Evolutionary conservation across 2,797 vertebrate genomes (phyloP), one percentile per base, ranked within the genome.

Genomic region (Anisognathus igniventris): DNA sequence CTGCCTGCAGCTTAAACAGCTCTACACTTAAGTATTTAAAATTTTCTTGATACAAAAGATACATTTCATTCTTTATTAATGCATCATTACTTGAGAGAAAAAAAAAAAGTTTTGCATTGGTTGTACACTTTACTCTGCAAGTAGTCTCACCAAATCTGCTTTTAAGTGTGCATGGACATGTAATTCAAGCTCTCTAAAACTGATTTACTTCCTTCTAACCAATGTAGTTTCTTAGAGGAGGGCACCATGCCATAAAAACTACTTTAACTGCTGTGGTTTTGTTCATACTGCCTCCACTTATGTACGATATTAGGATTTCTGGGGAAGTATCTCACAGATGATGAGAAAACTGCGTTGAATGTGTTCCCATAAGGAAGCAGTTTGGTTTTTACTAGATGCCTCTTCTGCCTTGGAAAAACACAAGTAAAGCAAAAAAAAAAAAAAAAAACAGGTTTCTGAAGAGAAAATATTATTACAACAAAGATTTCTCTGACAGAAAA

Each of bases 1-100:
- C 56, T 96, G 95, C 76, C 88, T 95, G 86, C 75, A 91, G 88
- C 80, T 95, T 73, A 82, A 79, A 94, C 85, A 84, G 83, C 60
- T 91, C 39, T 30, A 39, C 39, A 31, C 8, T 30, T 47, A 72
- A 65, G 20, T 56, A 66, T 77, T 93, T 67, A 50, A 74, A n/a
- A 53, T 50, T 22, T 68, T 79, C 50, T 75, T 80, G 51, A 68
- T n/a, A 51, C 6, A 51, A 64, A 84, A 64, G 17, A 21, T 2
- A 7, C 7, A n/a, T 61, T 76, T 70, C 2, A 57, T 78, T 66
- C 40, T 44, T 27, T 44, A 18, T 56, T 48, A 40, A 65, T 56
- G 37, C 12, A 47, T 35, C 37, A 27, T 70, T 76, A 58, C 67
- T 80, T 15, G 30, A 85, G 85, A 92, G 54, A 9, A 53, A 78